These are phyloP conservation scores for Minunthozetes semirufus DNA, from an alignment of 2,888 invertebrate genomes.

Conservation along the genomic window DNA sequence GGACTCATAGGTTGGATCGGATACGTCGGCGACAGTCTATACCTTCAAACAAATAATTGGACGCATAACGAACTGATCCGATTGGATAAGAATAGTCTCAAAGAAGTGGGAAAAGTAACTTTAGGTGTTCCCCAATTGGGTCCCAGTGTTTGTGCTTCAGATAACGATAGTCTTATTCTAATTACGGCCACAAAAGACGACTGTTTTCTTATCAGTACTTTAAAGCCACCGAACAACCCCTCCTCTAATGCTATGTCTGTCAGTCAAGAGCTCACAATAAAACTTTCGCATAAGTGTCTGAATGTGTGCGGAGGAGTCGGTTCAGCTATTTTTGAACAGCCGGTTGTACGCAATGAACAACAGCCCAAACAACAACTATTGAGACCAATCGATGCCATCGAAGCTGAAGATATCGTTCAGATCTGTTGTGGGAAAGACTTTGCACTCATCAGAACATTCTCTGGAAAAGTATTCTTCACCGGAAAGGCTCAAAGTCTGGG, in stretches of 20 bases:
- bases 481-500: conserved; percentile 81
- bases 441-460: conserved; percentile 70
- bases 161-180: conserved; percentile 69
- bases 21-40: conserved; percentile 60
- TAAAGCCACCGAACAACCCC: conserved; percentile 55
- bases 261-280: conserved; percentile 30
- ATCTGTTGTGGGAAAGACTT: conserved; percentile 86
- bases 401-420: conserved; percentile 70
- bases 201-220: conserved; percentile 68
- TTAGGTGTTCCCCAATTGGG: conserved; percentile 45
- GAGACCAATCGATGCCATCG: conserved; percentile 50
- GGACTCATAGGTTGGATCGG: conserved; percentile 36
- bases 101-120: conserved; percentile 44
- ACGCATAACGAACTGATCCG: conserved; percentile 54
- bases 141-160: conserved; percentile 62
- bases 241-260: conserved; percentile 21
- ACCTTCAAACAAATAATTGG: conserved; percentile 61
- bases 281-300: conserved; percentile 35
- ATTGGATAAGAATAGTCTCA: conserved; percentile 55
- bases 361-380: conserved; percentile 45
- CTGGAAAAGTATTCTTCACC: conserved; percentile 78
- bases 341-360: background rate
- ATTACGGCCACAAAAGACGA: conserved; percentile 60
- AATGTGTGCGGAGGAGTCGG: conserved; percentile 32
- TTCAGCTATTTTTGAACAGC: conserved; percentile 25